A percentile compares a stretch with the other conserved stretches of the same genome.
Conservation (phyloP, 2,797 vertebrate species). For the Hapalemur alaotrensis region DNA sequence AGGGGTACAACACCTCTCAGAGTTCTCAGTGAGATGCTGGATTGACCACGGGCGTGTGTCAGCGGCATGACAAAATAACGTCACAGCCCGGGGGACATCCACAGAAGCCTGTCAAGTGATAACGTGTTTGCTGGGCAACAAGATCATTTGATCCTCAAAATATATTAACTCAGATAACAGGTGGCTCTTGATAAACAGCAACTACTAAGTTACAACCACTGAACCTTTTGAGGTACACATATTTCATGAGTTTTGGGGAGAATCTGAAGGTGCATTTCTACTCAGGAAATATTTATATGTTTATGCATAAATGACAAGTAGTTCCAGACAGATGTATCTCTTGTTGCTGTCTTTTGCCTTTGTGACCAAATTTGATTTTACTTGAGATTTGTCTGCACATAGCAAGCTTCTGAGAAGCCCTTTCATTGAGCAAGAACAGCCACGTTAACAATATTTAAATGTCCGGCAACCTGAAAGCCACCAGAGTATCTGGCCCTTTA, state of each 20-base stretch:
- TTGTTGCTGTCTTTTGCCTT: not conserved
- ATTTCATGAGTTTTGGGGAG: not conserved
- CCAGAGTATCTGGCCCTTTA: not conserved
- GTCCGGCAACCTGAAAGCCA: not conserved
- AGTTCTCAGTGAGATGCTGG: not conserved
- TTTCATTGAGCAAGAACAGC: not conserved
- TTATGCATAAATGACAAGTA: not conserved
- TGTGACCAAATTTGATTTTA: not conserved
- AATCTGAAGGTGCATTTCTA: not conserved
- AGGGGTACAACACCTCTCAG: not conserved
- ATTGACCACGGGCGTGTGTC: rapidly evolving
- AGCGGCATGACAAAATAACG: not conserved
- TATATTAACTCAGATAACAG: not conserved
- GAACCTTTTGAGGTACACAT: not conserved
- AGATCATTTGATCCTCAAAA: not conserved
- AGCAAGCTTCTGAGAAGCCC: not conserved
- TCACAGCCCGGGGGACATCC: not conserved
- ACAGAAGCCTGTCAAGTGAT: not conserved
- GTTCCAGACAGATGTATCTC: not conserved
- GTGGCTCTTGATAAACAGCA: not conserved
- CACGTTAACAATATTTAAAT: not conserved
- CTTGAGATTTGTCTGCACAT: not conserved
- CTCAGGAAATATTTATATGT: not conserved
- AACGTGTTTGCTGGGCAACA: not conserved
- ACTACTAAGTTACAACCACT: not conserved